Percentiles rank a stretch among this genome's conserved stretches.
phyloP scores from a whole-genome alignment of 2,888 invertebrate species.

The Meandrusa payeni region DNA sequence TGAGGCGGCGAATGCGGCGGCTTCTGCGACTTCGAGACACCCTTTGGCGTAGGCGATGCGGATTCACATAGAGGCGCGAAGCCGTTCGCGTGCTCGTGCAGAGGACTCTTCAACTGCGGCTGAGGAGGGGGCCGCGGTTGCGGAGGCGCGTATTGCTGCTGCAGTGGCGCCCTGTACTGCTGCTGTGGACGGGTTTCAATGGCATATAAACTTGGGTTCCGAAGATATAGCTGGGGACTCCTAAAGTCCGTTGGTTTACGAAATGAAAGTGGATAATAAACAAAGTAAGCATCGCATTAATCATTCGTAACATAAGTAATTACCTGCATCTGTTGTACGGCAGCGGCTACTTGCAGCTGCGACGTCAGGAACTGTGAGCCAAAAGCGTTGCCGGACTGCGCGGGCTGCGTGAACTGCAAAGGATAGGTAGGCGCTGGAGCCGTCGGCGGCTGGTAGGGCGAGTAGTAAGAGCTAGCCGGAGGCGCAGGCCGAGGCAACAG shows the following conservation, averaged over 20 bases:
- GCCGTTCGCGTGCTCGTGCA: slow-evolving; percentile 74
- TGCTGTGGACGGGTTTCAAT: slow-evolving; percentile 53
- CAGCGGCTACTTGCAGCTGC: slow-evolving; percentile 70
- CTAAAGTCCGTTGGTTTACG: too few relatives aligned
- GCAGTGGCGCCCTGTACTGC: slow-evolving; percentile 69
- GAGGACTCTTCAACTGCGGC: slow-evolving; percentile 79
- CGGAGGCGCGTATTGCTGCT: slow-evolving; percentile 70
- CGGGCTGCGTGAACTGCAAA: slow-evolving; percentile 82
- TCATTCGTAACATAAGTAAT: too few relatives aligned
- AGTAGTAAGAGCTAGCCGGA: slow-evolving; percentile 72
- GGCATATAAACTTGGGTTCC: too few relatives aligned
- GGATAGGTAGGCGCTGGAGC: slow-evolving; percentile 83
- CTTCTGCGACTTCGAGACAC: slow-evolving; percentile 56
- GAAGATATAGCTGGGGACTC: too few relatives aligned
- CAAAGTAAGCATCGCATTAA: too few relatives aligned
- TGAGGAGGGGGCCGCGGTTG: slow-evolving; percentile 56
- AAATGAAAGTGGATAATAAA: too few relatives aligned
- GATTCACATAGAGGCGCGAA: slow-evolving; percentile 83
- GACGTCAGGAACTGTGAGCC: slow-evolving; percentile 70
- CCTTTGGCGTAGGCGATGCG: slow-evolving; percentile 77
- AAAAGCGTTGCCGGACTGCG: slow-evolving; percentile 71
- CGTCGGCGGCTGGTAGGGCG: slow-evolving; percentile 68
- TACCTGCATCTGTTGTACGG: slow-evolving; percentile 74
- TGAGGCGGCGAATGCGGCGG: slow-evolving; percentile 73
- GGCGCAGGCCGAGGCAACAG: slow-evolving; percentile 71